Conservation (phyloP, 2,113 vertebrate genomes). For the Struthidea cinerea region DNA sequence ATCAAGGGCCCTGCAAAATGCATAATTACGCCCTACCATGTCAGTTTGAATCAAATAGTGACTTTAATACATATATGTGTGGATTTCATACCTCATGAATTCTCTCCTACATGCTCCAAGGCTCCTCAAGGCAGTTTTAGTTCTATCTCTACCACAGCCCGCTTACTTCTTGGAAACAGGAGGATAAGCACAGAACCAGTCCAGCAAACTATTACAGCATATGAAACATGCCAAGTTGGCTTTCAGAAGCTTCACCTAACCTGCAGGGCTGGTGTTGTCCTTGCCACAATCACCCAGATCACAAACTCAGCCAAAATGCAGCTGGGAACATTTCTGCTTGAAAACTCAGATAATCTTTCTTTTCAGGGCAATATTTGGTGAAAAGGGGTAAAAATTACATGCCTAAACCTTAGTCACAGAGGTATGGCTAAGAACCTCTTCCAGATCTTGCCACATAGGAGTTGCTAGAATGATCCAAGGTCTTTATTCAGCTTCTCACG, state of each 20-base stretch:
- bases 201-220: not conserved
- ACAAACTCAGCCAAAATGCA: not conserved
- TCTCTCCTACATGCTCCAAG: not conserved
- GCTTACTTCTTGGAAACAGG: not conserved
- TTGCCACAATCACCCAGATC: not conserved
- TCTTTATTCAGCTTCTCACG: not conserved
- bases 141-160: not conserved
- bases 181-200: conserved; percentile 3
- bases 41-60: not conserved
- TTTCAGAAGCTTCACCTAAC: not conserved
- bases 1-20: not conserved
- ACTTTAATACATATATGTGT: not conserved
- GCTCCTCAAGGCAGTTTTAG: not conserved
- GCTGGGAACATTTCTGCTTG: not conserved
- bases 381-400: not conserved
- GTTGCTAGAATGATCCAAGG: not conserved
- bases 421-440: not conserved
- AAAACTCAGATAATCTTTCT: not conserved
- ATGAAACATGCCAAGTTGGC: not conserved
- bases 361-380: not conserved
- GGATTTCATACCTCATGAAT: not conserved
- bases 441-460: not conserved
- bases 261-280: not conserved
- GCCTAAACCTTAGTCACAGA: not conserved
- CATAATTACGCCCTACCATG: not conserved